Conservation (phyloP, 2,797 vertebrate species). For the Jordanella pulchra region DNA sequence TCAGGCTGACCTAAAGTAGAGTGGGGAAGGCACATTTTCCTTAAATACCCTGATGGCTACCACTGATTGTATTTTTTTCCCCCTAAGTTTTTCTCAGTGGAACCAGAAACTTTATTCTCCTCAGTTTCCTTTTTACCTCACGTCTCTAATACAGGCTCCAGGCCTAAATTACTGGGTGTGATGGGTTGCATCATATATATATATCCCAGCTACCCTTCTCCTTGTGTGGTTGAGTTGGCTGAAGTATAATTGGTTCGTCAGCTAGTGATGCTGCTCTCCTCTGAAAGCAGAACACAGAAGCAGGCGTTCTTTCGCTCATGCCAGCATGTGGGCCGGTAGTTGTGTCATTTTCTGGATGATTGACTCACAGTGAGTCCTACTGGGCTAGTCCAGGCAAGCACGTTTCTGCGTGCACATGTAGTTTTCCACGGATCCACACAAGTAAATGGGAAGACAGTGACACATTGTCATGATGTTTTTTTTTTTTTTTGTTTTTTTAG, state of each 20-base stretch:
- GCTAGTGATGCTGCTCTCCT: slow-evolving; percentile 22
- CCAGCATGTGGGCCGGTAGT: slow-evolving; percentile 48
- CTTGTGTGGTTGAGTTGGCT: slow-evolving; percentile 15
- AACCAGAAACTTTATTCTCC: not conserved
- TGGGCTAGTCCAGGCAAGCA: slow-evolving; percentile 62
- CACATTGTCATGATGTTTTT: slow-evolving; percentile 16
- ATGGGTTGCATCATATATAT: slow-evolving; percentile 29
- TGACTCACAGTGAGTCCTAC: slow-evolving; percentile 64
- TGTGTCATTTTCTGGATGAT: slow-evolving; percentile 69
- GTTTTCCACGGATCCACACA: slow-evolving; percentile 27
- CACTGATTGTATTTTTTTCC: not conserved
- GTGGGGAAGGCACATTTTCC: too few species aligned
- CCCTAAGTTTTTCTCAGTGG: not conserved
- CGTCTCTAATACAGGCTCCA: slow-evolving; percentile 40
- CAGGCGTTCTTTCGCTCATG: slow-evolving; percentile 17
- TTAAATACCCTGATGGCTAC: too few species aligned
- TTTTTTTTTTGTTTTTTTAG: not conserved
- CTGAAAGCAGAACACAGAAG: slow-evolving; percentile 45
- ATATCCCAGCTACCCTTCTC: slow-evolving; percentile 23
- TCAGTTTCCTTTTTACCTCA: slow-evolving; percentile 11
- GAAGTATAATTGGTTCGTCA: slow-evolving; percentile 43
- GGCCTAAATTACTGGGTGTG: slow-evolving; percentile 56
- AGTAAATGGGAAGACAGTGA: slow-evolving; percentile 21
- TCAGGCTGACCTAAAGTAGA: too few species aligned
- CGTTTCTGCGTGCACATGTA: slow-evolving; percentile 14